Evolutionary conservation across 2,888 invertebrate species (phyloP), one percentile per base, ranked within the genome.

Genomic region (Marasmarcha lunaedactyla): DNA sequence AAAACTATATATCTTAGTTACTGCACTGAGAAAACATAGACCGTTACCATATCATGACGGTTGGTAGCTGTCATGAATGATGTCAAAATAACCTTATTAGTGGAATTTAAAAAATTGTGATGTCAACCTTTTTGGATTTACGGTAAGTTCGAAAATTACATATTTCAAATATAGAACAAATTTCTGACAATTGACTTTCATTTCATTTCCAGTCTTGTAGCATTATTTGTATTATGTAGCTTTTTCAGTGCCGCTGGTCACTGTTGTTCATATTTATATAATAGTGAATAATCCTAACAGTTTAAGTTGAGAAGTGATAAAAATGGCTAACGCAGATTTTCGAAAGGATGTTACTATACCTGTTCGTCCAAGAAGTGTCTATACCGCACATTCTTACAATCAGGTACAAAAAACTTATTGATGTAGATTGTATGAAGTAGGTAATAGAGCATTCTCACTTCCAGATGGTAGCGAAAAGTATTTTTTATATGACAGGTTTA

Each of bases 361-460:
- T 26, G 84, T 87, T 50, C 85, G 89, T 47, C 89, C 88, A 7
- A 83, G 90, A 51, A 90, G 89, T 67, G 86, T 90, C 40, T 90
- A 89, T 55, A 88, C 89, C 36, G 86, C 89, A 41, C 89, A 88
- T 63, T 88, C 88, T 36, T 88, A 88, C 62, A 81, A 85, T 53
- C 84, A 84, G 77, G 84, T 79, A 49, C 13, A 33, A 33, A 11
- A 25, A 5, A 25, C 25, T 25, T 25, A 5, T 25, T 6, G 5
- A 5, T 6, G 25, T 9, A 6, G 25, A 25, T 25, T 25, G 25
- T 6, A 5, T 25, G 25, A 6, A 25, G n/a, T n/a, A n/a, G n/a
- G n/a, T n/a, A n/a, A n/a, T n/a, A n/a, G n/a, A n/a, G n/a, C n/a
- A n/a, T n/a, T n/a, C n/a, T n/a, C n/a, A n/a, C n/a, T n/a, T n/a